Base-by-base conservation (phyloP, 2,888 invertebrate genomes). In the Hydropsyche betteni region DNA sequence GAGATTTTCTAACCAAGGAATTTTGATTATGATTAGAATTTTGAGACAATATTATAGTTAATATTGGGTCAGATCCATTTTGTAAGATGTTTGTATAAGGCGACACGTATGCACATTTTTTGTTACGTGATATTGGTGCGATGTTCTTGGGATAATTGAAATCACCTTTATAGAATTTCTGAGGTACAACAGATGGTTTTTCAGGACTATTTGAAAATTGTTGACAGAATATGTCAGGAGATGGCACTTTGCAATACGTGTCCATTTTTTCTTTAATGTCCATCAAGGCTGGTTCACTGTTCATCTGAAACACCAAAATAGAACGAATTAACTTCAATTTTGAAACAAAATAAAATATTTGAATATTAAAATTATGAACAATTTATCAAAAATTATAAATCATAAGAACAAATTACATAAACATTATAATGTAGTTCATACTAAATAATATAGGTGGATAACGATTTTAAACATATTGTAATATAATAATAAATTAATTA, bases 21-120 rank as follows among this genome's bases (percentile, higher is more conserved):
- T 33, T 4, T 51, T 69, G 7, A 36, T 16, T 33, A 24, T 16
- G 24, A 75, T 69, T 52, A 50, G 70, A n/a, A 34, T 75, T 33
- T 72, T 72, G 10, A 58, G 24, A 6, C 61, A 68, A 7, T 68
- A 75, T 33, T 70, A 74, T 44, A 68, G 70, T 78, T n/a, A 78
- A 44, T 24, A 78, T 68, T 6, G 78, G 78, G 58, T 78, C 78
- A 2, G 77, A 74, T 51, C 71, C 75, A 58, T 69, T 61, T 64
- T 78, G 78, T 58, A 78, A 52, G 2, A 74, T 50, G 44, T 77
- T 61, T 16, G 53, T 61, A 51, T 68, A 77, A 16, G 74, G 34
- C 2, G 74, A 69, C 14, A 68, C 53, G 68, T 52, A 64, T 50
- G 14, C 72, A 51, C 53, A 50, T n/a, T 50, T 38, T 51, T 61